Evolutionary conservation across 2,797 vertebrate species (phyloP), one percentile per base, ranked within the genome.

Genomic region (Oreochromis grahami): DNA sequence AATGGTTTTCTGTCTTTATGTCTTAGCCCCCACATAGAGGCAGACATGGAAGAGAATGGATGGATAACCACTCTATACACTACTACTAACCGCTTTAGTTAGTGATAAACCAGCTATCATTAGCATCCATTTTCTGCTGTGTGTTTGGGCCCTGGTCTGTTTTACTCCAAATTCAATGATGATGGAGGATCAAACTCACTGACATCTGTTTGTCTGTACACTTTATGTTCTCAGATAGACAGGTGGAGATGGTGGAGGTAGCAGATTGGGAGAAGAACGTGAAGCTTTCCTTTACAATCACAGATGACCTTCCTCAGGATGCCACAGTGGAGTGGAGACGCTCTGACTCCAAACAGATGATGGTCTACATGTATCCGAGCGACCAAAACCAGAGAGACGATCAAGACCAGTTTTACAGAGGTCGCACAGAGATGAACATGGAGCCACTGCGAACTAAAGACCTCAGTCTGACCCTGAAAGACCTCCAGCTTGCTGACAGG

Each of bases 161-260:
- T 51, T 51, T 51, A 51, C 50, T 51, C 0, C 19, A 21, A 21
- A 51, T 51, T n/a, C 2, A 52, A 52, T 52, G 14, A 29, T 32
- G 55, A 58, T 58, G 3, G 8, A 32, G 55, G 55, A 32, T 15
- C 14, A 58, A 15, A 58, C 26, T 58, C 5, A 32, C 52, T 55
- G 0, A 26, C 17, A 14, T 55, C 52, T 2, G 7, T 26, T 26
- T 29, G 63, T 41, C 2, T 0, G n/a, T 41, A 21, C n/a, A 13
- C 34, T 15, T 21, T 11, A 38, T 68, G n/a, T 41, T 38, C n/a
- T 41, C n/a, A 68, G 63, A 21, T 17, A 12, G 19, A 14, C 63
- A 68, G 36, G 63, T 41, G n/a, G 17, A 41, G 19, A 41, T 68
- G 36, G 34, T 68, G 36, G 36, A 41, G 36, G 63, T 68, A n/a